Base-by-base conservation (phyloP, 2,888 invertebrate genomes). In the Caenorhabditis drosophilae region DNA sequence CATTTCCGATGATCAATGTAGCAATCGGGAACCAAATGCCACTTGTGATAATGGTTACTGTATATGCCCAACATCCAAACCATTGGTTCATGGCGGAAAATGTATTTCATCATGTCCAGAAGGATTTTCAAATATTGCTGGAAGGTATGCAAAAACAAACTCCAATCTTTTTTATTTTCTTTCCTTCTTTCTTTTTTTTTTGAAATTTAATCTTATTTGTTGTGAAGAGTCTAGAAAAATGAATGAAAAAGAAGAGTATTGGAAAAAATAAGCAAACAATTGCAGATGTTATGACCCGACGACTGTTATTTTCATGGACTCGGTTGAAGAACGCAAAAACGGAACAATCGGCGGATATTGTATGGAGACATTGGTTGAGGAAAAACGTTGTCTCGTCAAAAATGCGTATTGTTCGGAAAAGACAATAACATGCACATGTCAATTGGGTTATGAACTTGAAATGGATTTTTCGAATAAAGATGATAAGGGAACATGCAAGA, bases 271-370 rank as follows among this genome's bases (percentile, higher is more conserved):
- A n/a, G n/a, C n/a, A n/a, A n/a, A n/a, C n/a, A n/a, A n/a, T n/a
- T n/a, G n/a, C n/a, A n/a, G n/a, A n/a, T 82, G 82, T 51, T 81
- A 82, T 53, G 82, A 82, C 48, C 77, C 82, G 35, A 82, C 81
- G 15, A 82, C 82, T 4, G 77, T 82, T 20, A 81, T 82, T 41
- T 82, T 82, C 70, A 82, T 82, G 82, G 82, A 82, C 46, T 81
- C 82, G n/a, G 82, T 82, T 0, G 80, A 81, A 41, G 80, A 81
- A 23, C 64, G 82, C 25, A 71, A 73, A 31, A 82, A 82, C 47
- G 82, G 82, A 56, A 82, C 82, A 1, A 78, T 82, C 38, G 81
- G 82, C 18, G 82, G 82, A 23, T 82, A 77, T 57, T 82, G 82
- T 47, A 26, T 75, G 54, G 76, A 78, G n/a, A 82, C 82, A 1